Evolutionary conservation across 2,797 vertebrate species (phyloP).

Genomic region (Acanthis flammea): DNA sequence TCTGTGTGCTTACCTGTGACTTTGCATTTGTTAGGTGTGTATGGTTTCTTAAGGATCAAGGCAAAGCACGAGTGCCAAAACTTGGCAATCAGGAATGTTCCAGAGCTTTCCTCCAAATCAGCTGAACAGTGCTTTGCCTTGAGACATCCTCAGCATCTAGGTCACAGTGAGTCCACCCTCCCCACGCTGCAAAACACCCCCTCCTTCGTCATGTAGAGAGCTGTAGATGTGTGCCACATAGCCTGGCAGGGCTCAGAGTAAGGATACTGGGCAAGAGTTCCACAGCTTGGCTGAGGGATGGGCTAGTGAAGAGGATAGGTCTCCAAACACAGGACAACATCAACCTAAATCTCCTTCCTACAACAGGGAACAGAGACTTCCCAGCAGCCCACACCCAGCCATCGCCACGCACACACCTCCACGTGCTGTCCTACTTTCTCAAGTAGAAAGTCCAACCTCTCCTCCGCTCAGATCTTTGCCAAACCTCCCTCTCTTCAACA

Average conservation of each 20-base stretch:
- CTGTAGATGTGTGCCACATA: rapidly evolving
- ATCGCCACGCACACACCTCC: rapidly evolving
- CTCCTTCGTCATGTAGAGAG: rapidly evolving
- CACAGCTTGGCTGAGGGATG: rapidly evolving
- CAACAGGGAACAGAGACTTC: neutral
- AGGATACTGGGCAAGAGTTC: no score
- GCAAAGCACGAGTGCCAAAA: rapidly evolving
- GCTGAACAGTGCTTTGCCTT: neutral
- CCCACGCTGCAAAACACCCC: rapidly evolving
- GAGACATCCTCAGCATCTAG: neutral
- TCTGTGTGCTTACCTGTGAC: neutral
- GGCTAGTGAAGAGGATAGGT: neutral
- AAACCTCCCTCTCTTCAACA: neutral
- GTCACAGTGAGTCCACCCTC: neutral
- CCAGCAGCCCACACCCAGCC: neutral
- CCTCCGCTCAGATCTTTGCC: rapidly evolving
- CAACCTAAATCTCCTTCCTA: neutral
- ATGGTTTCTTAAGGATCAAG: neutral
- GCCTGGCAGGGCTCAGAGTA: rapidly evolving
- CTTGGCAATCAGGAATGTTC: neutral
- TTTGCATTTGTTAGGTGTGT: neutral
- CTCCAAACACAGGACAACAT: neutral
- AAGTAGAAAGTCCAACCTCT: neutral
- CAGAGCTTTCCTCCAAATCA: neutral
- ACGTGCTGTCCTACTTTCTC: neutral